Base-by-base conservation (phyloP, 2,113 vertebrate genomes). In the Epinephelus fuscoguttatus region DNA sequence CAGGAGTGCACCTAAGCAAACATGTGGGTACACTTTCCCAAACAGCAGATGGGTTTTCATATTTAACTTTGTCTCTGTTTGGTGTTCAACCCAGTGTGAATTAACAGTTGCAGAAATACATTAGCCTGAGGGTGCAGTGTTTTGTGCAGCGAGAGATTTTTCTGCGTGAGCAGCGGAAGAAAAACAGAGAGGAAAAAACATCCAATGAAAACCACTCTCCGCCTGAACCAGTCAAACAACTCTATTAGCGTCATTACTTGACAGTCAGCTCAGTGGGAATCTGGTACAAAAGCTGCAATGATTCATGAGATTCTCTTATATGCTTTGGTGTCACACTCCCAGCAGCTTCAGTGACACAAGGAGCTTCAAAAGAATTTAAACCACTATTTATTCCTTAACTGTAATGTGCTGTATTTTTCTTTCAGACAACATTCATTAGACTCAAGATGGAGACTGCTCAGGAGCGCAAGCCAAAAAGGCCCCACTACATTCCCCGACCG, bases 391-490 rank as follows among this genome's bases (percentile, higher is more conserved):
- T 23, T 55, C 6, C 5, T 45, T 2, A 56, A 70, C 42, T 84
- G 30, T 7, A 21, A 25, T 77, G n/a, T 60, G 15, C 4, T 50
- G 1, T 55, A 4, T 70, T 83, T n/a, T n/a, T 72, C 15, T 87
- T 89, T 64, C 81, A 92, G 91, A 77, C 12, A 86, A 79, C 42
- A 12, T 47, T 37, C 14, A 12, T 62, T 62, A 47, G 27, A 70
- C 59, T 42, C 40, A 88, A 88, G 27, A 98, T 99, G 98, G 97
- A 96, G 27, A 95, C 95, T 18, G 90, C 92, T 70, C 97, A 97
- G 85, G 97, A 98, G 69, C 96, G 98, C 55, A 99, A 99, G 84
- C 98, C 98, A 19, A 99, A 99, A 91, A 97, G 98, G 91, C 98
- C 98, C 3, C 98, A 99, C 77, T 99, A 99, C 84, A 99, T 99